Conservation (phyloP, 2,797 vertebrate genomes). For the Girardinus metallicus region DNA sequence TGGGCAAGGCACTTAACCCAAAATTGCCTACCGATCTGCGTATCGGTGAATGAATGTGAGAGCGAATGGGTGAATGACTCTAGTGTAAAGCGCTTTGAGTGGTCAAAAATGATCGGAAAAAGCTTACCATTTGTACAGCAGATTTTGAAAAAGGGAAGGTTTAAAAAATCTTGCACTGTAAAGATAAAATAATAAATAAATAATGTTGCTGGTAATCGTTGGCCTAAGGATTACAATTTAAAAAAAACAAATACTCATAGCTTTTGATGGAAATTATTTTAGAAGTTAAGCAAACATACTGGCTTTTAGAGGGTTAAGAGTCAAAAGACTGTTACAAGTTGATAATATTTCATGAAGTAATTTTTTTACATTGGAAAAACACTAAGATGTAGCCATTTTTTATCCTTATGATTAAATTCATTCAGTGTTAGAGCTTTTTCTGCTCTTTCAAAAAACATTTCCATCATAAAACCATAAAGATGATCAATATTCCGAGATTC, state of each 20-base stretch:
- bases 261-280: too few species aligned
- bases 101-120: too few species aligned
- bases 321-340: not conserved
- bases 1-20: too few species aligned
- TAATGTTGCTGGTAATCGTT: not conserved
- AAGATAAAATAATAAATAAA: not conserved
- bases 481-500: not conserved
- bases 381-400: not conserved
- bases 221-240: not conserved
- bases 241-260: not conserved
- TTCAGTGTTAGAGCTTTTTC: not conserved
- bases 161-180: not conserved
- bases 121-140: not conserved
- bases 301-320: not conserved
- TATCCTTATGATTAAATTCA: not conserved
- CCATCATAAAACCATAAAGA: not conserved
- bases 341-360: not conserved
- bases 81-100: too few species aligned
- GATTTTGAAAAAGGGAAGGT: not conserved
- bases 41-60: too few species aligned
- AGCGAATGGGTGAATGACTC: too few species aligned
- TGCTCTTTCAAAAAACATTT: not conserved
- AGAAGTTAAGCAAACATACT: too few species aligned
- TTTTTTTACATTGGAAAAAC: not conserved
- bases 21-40: too few species aligned